Conservation (phyloP, 2,888 invertebrate genomes). For the Nysson spinosus region DNA sequence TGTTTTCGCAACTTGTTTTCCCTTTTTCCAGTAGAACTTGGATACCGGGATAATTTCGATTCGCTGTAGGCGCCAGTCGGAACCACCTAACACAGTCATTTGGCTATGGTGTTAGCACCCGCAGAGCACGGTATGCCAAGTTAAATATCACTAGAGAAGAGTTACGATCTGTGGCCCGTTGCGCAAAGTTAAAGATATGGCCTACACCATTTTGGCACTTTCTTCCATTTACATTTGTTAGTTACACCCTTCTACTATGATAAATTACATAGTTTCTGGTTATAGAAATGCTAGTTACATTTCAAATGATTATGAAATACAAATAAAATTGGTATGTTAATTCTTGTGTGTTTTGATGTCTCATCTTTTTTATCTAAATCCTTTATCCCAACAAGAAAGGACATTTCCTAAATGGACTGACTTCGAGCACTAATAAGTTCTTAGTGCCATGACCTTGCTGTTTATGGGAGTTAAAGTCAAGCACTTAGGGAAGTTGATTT, state of each 20-base stretch:
- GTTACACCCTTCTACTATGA: neutral
- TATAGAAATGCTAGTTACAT: too few species aligned
- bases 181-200: constrained; percentile 9
- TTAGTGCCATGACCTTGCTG: constrained; percentile 36
- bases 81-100: constrained; percentile 20
- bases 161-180: constrained; percentile 35
- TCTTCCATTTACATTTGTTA: too few species aligned
- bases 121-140: constrained; percentile 40
- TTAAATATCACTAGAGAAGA: constrained; percentile 50
- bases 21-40: neutral
- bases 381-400: too few species aligned
- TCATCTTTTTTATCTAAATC: too few species aligned
- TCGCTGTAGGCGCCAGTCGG: constrained; percentile 42
- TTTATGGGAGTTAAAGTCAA: constrained; percentile 47
- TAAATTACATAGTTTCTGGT: too few species aligned
- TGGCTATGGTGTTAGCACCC: constrained; percentile 20
- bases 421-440: too few species aligned
- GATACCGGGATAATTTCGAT: constrained; percentile 38
- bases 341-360: too few species aligned
- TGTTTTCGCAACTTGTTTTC: neutral
- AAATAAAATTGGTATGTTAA: too few species aligned
- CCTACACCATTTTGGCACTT: too few species aligned
- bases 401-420: too few species aligned
- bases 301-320: too few species aligned
- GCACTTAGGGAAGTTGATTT: constrained; percentile 50